Conservation (phyloP, 2,888 invertebrate species). For the Chydorus sphaericus region DNA sequence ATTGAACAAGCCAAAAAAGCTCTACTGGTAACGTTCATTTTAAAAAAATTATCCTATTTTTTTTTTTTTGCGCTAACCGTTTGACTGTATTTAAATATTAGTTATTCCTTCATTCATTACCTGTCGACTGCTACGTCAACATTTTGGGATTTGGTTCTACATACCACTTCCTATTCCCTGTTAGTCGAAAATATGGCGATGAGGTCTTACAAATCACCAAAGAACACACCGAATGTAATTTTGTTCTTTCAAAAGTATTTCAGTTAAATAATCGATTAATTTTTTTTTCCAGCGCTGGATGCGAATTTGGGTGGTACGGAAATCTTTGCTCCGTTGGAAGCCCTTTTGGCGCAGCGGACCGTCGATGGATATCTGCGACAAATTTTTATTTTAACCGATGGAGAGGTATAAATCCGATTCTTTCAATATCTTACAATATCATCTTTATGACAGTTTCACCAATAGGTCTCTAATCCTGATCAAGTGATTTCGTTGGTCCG, state of each 20-base stretch:
- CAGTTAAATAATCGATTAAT: not conserved
- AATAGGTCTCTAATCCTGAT: slow-evolving; percentile 23
- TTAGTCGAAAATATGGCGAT: slow-evolving; percentile 22
- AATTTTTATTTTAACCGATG: slow-evolving; percentile 29
- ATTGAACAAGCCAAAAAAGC: slow-evolving; percentile 22
- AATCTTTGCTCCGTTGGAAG: slow-evolving; percentile 23
- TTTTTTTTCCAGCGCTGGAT: slow-evolving; percentile 19
- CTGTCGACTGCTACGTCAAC: slow-evolving; percentile 28
- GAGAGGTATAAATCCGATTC: slow-evolving; percentile 22
- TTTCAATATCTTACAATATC: not conserved
- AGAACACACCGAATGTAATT: slow-evolving; percentile 15
- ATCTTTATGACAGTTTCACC: not conserved
- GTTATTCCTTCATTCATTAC: slow-evolving; percentile 27
- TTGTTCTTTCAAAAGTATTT: not conserved
- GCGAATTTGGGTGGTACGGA: slow-evolving; percentile 28
- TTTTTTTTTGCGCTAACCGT: not conserved
- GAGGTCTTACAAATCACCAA: slow-evolving; percentile 20
- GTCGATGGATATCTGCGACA: slow-evolving; percentile 22
- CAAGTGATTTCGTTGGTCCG: slow-evolving; percentile 24
- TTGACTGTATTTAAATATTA: not conserved
- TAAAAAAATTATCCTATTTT: not conserved
- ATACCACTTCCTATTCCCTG: slow-evolving; percentile 23
- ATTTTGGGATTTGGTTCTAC: slow-evolving; percentile 29
- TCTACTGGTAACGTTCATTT: slow-evolving; percentile 19
- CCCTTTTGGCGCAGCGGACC: slow-evolving; percentile 20